phyloP scores from a whole-genome alignment of 2,888 invertebrate species.

The Lasioglossum figueresi region DNA sequence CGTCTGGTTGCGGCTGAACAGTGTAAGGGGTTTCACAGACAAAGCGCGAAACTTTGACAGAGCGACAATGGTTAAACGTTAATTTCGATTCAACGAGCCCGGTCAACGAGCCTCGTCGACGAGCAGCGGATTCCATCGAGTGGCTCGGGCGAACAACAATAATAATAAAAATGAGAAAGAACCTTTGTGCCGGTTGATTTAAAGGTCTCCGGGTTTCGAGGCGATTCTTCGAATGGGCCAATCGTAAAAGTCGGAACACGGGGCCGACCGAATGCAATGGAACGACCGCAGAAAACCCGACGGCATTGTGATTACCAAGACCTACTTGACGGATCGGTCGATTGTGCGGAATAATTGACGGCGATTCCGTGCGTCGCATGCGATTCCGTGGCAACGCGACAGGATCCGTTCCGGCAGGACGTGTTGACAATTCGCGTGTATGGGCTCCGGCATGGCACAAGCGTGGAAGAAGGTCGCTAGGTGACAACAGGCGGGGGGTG shows the following conservation, averaged over 20 bases:
- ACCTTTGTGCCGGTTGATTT: conserved; percentile 7
- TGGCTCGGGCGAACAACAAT: not conserved
- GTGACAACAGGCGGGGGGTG: conserved; percentile 52
- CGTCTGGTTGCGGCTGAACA: not conserved
- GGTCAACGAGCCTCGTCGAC: not conserved
- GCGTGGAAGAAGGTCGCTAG: conserved; percentile 59
- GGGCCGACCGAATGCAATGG: not conserved
- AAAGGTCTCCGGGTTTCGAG: not conserved
- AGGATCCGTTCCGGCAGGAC: conserved; percentile 43
- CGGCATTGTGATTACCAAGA: conserved; percentile 23
- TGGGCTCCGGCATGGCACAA: conserved; percentile 30
- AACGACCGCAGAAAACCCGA: not conserved
- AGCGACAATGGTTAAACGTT: not conserved
- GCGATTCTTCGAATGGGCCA: conserved; percentile 1
- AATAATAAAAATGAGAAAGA: not conserved
- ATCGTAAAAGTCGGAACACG: conserved; percentile 5
- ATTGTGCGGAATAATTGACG: conserved; percentile 64
- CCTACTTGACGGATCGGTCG: conserved; percentile 49
- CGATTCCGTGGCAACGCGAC: conserved; percentile 48
- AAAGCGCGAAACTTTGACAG: conserved; percentile 1
- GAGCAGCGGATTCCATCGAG: not conserved
- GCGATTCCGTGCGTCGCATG: conserved; percentile 53
- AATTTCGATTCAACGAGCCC: not conserved
- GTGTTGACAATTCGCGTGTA: conserved; percentile 59
- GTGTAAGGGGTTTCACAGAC: not conserved